Conservation (phyloP, 2,888 invertebrate species). For the Mythimna ferrago region DNA sequence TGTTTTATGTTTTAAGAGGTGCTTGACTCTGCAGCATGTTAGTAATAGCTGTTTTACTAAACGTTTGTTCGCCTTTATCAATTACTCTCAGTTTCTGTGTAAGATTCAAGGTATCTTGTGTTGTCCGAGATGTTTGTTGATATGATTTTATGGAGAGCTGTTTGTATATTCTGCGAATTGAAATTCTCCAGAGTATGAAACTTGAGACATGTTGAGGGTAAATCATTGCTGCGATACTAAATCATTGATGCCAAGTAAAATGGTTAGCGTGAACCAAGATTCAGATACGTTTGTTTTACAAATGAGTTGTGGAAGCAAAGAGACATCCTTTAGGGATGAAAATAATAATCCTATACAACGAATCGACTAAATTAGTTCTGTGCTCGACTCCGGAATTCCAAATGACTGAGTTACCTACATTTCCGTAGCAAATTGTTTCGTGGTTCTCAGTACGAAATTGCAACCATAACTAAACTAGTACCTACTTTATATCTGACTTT, state of each 20-base stretch:
- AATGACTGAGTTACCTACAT: not conserved
- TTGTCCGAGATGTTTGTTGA: not conserved
- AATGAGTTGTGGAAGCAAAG: not conserved
- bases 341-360: not conserved
- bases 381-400: not conserved
- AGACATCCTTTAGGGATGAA: not conserved
- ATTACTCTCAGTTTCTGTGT: conserved; percentile 12
- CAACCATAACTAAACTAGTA: not conserved
- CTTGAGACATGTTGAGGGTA: not conserved
- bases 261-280: not conserved
- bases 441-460: not conserved
- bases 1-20: conserved; percentile 25
- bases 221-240: not conserved
- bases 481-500: not conserved
- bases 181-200: conserved; percentile 1
- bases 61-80: conserved; percentile 28
- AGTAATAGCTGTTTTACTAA: conserved; percentile 13
- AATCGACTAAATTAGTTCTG: not conserved
- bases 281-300: not conserved
- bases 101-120: not conserved
- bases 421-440: not conserved
- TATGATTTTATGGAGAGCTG: conserved; percentile 13
- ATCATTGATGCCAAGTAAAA: conserved; percentile 1
- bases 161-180: conserved; percentile 4
- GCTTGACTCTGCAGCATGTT: conserved; percentile 26